Evolutionary conservation across 2,888 invertebrate species (phyloP), one percentile per base, ranked within the genome.

Genomic region (Automeris io): DNA sequence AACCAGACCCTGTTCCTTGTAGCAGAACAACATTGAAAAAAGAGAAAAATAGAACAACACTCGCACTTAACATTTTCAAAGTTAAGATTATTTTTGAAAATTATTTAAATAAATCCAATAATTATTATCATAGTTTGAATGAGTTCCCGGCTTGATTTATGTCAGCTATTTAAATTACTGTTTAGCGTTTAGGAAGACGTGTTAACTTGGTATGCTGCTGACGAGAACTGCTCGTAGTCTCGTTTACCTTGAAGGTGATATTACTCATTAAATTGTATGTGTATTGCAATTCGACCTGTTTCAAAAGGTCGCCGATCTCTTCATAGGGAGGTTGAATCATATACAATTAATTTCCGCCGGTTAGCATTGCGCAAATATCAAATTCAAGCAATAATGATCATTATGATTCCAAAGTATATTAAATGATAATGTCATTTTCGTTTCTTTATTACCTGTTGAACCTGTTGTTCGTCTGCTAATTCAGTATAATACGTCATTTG

Each of bases 1-100:
- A 56, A 33, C 78, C 78, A 0, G 80, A 80, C 34, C 81, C 81
- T 7, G 62, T 57, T 19, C 69, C 71, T 70, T 77, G 76, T 40
- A 63, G 47, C n/a, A 61, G 42, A 35, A 65, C 77, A 42, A 53
- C 45, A 46, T 65, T 59, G 26, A 73, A 37, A 54, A 53, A 68
- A 46, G 55, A 57, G 49, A 68, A 53, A 44, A 74, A 53, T 21
- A 70, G 38, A 22, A 70, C 46, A 47, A 69, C 59, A 49, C 53
- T 41, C 36, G 60, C 48, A 49, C 46, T 46, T 35, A 55, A 47
- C 70, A 76, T 71, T 63, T n/a, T n/a, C n/a, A n/a, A n/a, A n/a
- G n/a, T n/a, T 33, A 31, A 35, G 35, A 9, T 23, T 33, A 21
- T 16, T 35, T 33, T 19, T 25, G 9, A 39, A 43, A 43, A 39